phyloP scores from a whole-genome alignment of 2,888 invertebrate species.

The Neoaliturus tenellus region DNA sequence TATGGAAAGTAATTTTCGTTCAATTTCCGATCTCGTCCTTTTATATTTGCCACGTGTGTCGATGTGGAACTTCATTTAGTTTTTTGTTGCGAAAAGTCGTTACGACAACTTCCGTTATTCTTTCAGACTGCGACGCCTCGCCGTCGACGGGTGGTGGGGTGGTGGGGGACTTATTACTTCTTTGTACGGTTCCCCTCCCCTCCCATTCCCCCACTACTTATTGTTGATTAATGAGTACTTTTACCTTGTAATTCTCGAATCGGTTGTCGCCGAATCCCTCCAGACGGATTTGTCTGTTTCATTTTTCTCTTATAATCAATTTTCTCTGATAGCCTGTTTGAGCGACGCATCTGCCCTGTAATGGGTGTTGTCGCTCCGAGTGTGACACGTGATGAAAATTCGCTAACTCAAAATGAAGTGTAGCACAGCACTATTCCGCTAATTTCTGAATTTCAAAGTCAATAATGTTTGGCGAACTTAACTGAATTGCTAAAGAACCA shows the following conservation, averaged over 20 bases:
- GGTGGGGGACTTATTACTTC: conserved; percentile 43
- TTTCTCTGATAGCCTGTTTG: neutral
- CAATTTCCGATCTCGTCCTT: conserved; percentile 57
- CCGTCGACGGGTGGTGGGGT: neutral
- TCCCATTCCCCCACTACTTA: neutral
- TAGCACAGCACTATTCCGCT: too few relatives aligned
- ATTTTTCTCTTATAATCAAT: conserved; percentile 1
- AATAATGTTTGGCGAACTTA: too few relatives aligned
- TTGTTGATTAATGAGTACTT: conserved; percentile 36
- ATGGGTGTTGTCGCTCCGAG: too few relatives aligned
- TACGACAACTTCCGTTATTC: conserved; percentile 56
- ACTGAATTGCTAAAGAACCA: too few relatives aligned
- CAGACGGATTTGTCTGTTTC: conserved; percentile 12
- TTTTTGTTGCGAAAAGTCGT: conserved; percentile 58
- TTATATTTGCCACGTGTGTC: conserved; percentile 57
- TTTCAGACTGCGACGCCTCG: conserved; percentile 42
- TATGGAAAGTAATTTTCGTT: conserved; percentile 57
- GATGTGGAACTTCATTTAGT: conserved; percentile 56
- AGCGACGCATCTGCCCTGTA: neutral
- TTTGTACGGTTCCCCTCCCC: conserved; percentile 27
- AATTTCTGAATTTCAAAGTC: too few relatives aligned
- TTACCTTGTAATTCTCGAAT: conserved; percentile 30
- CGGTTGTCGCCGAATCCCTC: neutral
- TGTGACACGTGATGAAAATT: too few relatives aligned
- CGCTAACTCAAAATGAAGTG: too few relatives aligned